Conservation (phyloP, 2,888 invertebrate genomes). For the Euproctis similis region DNA sequence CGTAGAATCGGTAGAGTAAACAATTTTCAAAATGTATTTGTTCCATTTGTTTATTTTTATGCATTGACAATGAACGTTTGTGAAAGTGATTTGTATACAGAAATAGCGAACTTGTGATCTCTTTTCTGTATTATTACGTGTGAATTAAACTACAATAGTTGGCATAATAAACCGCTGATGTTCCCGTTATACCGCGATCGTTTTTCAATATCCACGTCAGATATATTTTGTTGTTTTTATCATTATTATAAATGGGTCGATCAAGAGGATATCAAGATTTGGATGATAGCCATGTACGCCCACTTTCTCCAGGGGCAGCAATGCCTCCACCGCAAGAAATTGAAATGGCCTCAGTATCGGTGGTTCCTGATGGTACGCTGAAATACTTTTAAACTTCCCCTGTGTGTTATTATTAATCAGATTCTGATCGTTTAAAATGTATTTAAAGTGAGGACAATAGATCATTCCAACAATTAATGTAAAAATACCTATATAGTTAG, state of each 20-base stretch:
- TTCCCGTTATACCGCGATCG: slow-evolving; percentile 44
- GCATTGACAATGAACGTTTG: slow-evolving; percentile 6
- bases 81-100: slow-evolving; percentile 8
- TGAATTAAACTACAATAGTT: neutral
- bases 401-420: too few relatives aligned
- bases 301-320: slow-evolving; percentile 46
- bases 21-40: too few relatives aligned
- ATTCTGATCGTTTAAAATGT: too few relatives aligned
- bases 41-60: slow-evolving; percentile 12
- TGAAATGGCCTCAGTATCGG: slow-evolving; percentile 87
- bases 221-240: slow-evolving; percentile 20
- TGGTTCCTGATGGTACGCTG: slow-evolving; percentile 83
- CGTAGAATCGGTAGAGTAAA: too few relatives aligned
- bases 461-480: too few relatives aligned
- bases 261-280: slow-evolving; percentile 78
- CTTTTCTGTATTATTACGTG: slow-evolving; percentile 3
- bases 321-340: slow-evolving; percentile 79
- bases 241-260: slow-evolving; percentile 51
- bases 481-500: too few relatives aligned
- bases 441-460: too few relatives aligned
- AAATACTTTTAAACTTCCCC: neutral
- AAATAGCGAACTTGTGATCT: neutral
- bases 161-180: slow-evolving; percentile 17
- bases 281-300: slow-evolving; percentile 62
- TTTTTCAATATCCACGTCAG: slow-evolving; percentile 47